Conservation (phyloP, 2,113 vertebrate genomes). For the Penelope pileata region DNA sequence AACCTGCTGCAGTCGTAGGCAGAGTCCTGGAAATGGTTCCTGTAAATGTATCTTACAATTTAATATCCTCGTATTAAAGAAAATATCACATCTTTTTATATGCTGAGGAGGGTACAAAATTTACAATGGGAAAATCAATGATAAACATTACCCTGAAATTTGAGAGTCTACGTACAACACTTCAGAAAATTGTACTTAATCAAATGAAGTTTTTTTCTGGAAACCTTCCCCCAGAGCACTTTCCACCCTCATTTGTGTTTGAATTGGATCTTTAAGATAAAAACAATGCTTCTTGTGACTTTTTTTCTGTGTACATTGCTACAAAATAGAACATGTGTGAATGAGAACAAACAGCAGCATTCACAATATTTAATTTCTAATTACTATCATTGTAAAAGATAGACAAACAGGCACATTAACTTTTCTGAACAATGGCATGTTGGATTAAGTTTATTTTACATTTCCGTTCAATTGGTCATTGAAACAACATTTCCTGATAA, state of each 20-base stretch:
- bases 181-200: neutral
- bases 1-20: slow-evolving; percentile 19
- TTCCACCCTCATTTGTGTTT: neutral
- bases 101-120: slow-evolving; percentile 2
- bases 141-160: neutral
- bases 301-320: neutral
- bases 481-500: neutral
- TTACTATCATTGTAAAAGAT: neutral
- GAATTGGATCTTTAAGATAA: neutral
- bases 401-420: neutral
- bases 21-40: slow-evolving; percentile 28
- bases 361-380: neutral
- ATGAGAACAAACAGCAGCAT: neutral
- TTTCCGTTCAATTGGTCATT: neutral
- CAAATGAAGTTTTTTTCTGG: neutral
- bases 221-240: neutral
- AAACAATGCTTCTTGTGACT: neutral
- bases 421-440: neutral
- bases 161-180: neutral
- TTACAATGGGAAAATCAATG: neutral
- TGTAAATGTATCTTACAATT: neutral
- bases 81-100: neutral
- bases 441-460: neutral
- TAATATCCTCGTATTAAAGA: slow-evolving; percentile 34
- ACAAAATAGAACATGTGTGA: neutral